Base-by-base conservation (phyloP, 2,113 vertebrate species). In the Penelope pileata region DNA sequence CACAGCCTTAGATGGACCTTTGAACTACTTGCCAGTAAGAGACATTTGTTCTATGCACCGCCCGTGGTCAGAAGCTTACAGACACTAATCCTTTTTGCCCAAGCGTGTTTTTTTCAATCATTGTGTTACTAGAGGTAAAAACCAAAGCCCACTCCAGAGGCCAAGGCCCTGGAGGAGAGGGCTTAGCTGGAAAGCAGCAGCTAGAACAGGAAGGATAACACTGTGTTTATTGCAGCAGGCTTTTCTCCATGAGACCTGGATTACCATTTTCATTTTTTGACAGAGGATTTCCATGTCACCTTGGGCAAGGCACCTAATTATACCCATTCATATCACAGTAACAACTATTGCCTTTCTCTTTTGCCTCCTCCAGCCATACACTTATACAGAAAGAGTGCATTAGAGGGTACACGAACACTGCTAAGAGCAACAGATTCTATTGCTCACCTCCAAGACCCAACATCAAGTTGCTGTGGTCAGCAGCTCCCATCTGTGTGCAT, bases 261-360 rank as follows among this genome's bases (percentile, higher is more conserved):
- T 86, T 90, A 83, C 24, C 64, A 43, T 90, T 94, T 77, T 91
- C 68, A 56, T 90, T 90, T 93, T 94, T 63, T 96, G 95, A 93
- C 53, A 10, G 50, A 90, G 56, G 92, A 88, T 96, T 93, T 91
- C 79, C 62, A 40, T 0, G 42, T 93, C 83, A 94, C 87, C 82
- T 93, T 95, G 85, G 91, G 84, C 87, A 93, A 95, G 59, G 59
- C 36, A 92, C 60, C 83, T 93, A 92, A 96, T 94, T 95, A 86
- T 43, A 63, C 36, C 58, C 80, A 95, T 93, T 86, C 69, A 72
- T 94, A 96, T 75, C 47, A 40, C 0, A 0, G 50, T 16, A 96
- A 83, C 74, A 80, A 77, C 63, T 24, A 30, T 23, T 74, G n/a
- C 9, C 40, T 81, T 90, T 83, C 58, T 87, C 26, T 62, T 93